phyloP scores from a whole-genome alignment of 2,797 vertebrate species.

The Sphenodon punctatus region DNA sequence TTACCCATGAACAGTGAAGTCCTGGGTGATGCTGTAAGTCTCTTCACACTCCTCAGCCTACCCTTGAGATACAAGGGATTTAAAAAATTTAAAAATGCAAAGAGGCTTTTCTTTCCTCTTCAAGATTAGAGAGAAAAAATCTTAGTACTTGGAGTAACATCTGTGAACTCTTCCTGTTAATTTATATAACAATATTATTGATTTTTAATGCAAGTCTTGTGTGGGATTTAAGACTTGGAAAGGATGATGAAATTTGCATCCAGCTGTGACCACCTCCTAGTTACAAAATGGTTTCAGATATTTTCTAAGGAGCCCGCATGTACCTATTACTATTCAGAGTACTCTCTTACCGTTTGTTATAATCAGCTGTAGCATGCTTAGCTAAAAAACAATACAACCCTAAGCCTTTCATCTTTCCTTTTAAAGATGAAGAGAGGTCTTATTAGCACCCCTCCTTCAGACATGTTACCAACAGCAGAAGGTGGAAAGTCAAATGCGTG shows the following conservation, averaged over 20 bases:
- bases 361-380: no score
- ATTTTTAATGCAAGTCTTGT: not conserved
- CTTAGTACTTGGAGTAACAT: not conserved
- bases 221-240: not conserved
- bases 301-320: not conserved
- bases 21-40: conserved; percentile 86
- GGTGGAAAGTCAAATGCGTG: conserved; percentile 95
- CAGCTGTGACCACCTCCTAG: not conserved
- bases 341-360: not conserved
- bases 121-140: not conserved
- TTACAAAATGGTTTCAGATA: not conserved
- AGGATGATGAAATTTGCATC: not conserved
- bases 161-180: not conserved
- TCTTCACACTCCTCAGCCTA: not conserved
- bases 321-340: not conserved
- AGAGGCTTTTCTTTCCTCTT: not conserved
- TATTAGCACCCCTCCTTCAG: conserved; percentile 97
- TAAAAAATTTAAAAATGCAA: not conserved
- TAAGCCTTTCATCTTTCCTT: not conserved
- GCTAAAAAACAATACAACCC: not conserved
- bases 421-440: conserved; percentile 95
- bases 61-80: not conserved
- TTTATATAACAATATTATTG: not conserved
- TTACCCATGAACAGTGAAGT: conserved; percentile 92
- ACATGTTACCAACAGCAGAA: conserved; percentile 96